Evolutionary conservation across 2,888 invertebrate species (phyloP).

Genomic region (Synergus gifuensis): DNA sequence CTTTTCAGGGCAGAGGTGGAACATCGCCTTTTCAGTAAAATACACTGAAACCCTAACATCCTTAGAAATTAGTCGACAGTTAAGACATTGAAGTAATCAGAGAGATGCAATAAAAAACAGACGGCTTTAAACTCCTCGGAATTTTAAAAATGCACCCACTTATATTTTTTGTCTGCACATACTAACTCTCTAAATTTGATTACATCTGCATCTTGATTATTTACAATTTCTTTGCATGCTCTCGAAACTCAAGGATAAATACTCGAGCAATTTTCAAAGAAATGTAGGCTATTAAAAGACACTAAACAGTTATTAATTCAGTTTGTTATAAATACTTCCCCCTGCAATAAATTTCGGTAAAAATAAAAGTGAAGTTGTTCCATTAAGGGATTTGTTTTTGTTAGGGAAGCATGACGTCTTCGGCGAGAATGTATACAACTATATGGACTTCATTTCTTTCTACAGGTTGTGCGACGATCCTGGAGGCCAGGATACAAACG

Average conservation of each 20-base stretch:
- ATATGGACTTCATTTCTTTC: slow-evolving; percentile 12
- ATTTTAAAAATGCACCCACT: not conserved
- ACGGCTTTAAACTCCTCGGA: not conserved
- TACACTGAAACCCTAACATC: not conserved
- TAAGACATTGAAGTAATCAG: not conserved
- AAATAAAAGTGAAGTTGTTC: not conserved
- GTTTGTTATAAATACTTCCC: not conserved
- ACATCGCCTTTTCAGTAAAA: not conserved
- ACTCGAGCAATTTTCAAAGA: not conserved
- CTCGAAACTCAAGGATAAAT: not conserved
- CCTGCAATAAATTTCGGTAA: not conserved
- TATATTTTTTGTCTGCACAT: too few species aligned
- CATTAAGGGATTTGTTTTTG: not conserved
- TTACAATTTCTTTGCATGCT: too few species aligned
- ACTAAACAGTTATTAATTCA: not conserved
- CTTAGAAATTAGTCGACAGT: not conserved
- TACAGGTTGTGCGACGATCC: slow-evolving; percentile 13
- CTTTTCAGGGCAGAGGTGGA: not conserved
- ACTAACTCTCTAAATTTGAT: too few species aligned
- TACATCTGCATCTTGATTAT: too few species aligned
- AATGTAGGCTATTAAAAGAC: not conserved
- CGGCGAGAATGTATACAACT: not conserved
- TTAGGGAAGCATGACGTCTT: slow-evolving; percentile 13
- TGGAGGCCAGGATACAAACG: slow-evolving; percentile 29
- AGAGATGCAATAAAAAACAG: too few species aligned